Base-by-base conservation (phyloP, 2,888 invertebrate species). In the Scaeva pyrastri region DNA sequence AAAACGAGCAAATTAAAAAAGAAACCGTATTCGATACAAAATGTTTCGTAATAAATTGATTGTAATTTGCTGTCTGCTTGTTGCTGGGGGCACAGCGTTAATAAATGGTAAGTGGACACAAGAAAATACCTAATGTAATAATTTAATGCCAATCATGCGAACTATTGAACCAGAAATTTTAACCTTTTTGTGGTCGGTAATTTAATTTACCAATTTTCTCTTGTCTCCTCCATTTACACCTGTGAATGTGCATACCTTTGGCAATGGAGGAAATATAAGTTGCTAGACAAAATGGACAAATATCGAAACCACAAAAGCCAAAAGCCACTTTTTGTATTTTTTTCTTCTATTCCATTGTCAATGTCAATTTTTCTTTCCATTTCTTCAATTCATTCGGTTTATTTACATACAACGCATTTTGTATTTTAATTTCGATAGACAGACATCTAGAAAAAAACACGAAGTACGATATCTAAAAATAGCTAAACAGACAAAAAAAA, bases 21-120 rank as follows among this genome's bases (percentile, higher is more conserved):
- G 10, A 16, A 7, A 52, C 14, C 23, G 1, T 23, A 55, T 14
- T 11, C 12, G 14, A 16, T 36, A 21, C 31, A 80, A 79, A 14
- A 84, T 84, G 84, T 84, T 84, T 84, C 84, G 84, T 84, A 84
- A 84, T 80, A 84, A 84, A 72, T 72, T 80, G 64, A 52, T 80
- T 50, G 80, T 80, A 66, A 71, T 84, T 75, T 84, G 75, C 52
- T 84, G 75, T 45, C 71, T 84, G 84, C 80, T 84, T 71, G 84
- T 84, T 75, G 80, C 84, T 75, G 84, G 84, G 80, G 62, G 58
- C 75, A 66, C 48, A 48, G 19, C 71, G 11, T 45, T 84, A 7
- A 75, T 84, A 71, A 80, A 64, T 75, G 84, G 84, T 84, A 79
- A 84, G 84, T 84, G 14, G 56, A 26, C n/a, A 14, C 19, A n/a